phyloP scores from a whole-genome alignment of 2,797 vertebrate genomes.

The Rhyacichthys aspro region DNA sequence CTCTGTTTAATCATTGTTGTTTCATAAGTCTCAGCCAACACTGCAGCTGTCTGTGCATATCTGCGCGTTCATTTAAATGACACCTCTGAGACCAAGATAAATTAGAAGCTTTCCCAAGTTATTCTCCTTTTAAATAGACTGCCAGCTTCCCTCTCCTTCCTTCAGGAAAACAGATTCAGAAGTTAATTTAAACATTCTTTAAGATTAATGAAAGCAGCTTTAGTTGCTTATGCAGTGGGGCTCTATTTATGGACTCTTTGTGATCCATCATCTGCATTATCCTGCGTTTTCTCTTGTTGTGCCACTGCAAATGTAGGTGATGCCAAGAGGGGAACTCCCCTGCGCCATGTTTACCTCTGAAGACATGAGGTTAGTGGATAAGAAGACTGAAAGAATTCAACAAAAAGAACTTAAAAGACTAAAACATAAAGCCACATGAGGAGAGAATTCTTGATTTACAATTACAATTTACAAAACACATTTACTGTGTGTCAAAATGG shows the following conservation, averaged over 20 bases:
- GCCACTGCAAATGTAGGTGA: conserved; percentile 49
- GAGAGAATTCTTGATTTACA: no score
- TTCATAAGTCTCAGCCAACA: conserved; percentile 60
- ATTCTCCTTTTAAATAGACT: conserved; percentile 80
- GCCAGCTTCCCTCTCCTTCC: conserved; percentile 65
- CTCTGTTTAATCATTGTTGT: conserved; percentile 70
- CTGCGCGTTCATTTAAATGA: conserved; percentile 74
- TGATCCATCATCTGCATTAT: conserved; percentile 71
- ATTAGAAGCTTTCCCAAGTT: conserved; percentile 77
- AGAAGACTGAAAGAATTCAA: no score
- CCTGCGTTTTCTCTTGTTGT: conserved; percentile 61
- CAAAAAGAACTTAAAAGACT: no score
- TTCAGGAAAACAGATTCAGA: conserved; percentile 65
- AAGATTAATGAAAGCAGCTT: conserved; percentile 81
- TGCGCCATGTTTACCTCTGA: conserved; percentile 41
- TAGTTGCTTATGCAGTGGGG: conserved; percentile 70
- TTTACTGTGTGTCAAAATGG: no score
- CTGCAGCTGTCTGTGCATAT: conserved; percentile 59
- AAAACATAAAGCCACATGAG: no score
- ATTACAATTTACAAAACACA: no score
- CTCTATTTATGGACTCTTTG: conserved; percentile 71
- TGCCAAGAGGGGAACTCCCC: conserved; percentile 40
- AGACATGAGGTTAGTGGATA: conserved; percentile 47
- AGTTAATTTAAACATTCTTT: conserved; percentile 83
- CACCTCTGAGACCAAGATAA: conserved; percentile 79